Evolutionary conservation across 2,113 vertebrate species (phyloP), one percentile per base, ranked within the genome.

Genomic region (Uria lomvia): DNA sequence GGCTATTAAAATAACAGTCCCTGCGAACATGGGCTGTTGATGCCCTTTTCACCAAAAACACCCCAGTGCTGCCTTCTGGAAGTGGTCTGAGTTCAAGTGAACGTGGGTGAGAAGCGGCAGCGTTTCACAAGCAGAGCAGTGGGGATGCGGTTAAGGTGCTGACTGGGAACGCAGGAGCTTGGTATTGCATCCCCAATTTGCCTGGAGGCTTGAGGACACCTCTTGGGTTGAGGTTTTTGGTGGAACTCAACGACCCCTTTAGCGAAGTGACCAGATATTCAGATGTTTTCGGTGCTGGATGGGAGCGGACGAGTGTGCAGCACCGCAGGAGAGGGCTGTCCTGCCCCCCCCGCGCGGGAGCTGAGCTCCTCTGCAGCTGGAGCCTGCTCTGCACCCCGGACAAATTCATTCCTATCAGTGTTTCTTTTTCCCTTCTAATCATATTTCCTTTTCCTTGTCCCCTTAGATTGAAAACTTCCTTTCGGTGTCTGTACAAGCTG

Each of bases 311-410:
- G 6, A 55, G 53, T 32, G 9, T 7, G 0, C 13, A 49, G 70
- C 65, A 52, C 29, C 4, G 9, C 86, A 38, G 74, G 21, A 38
- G 45, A 34, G 47, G 27, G 24, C 12, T 5, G 6, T 80, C 71
- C 50, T 78, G 50, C 20, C 42, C 20, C 20, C 27, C 50, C 60
- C 13, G 27, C 16, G 24, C 2, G 42, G n/a, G 43, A 32, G 30
- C 42, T 7, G 42, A 87, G 80, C 84, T 78, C 9, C 29, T 36
- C 76, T 10, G 73, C 53, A 20, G 32, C 56, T 30, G 14, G 0
- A 60, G 27, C 18, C n/a, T 75, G 79, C 66, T 29, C 8, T 20
- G 30, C 55, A 58, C 1, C 0, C 50, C 2, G 1, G 26, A n/a
- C 32, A 50, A 55, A 55, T 62, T 29, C 36, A 81, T 87, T 77